Conservation (phyloP, 2,888 invertebrate species). For the Allygus modestus region DNA sequence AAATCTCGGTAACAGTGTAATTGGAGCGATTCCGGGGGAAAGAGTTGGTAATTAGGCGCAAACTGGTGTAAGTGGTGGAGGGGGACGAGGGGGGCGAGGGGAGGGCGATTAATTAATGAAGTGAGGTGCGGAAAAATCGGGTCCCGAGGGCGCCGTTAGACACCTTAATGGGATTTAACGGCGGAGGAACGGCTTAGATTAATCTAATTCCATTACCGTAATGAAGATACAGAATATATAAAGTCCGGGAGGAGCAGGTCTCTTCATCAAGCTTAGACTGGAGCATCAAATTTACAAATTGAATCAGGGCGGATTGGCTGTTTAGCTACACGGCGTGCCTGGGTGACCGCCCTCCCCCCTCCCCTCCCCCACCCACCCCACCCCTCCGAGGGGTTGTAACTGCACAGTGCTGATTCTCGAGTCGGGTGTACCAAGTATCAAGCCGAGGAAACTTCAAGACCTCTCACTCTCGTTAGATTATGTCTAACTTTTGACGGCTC, state of each 20-base stretch:
- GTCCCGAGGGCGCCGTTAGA: slow-evolving; percentile 59
- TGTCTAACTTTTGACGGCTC: background rate
- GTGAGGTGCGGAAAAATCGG: slow-evolving; percentile 63
- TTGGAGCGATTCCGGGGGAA: slow-evolving; percentile 36
- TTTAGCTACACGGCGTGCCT: slow-evolving; percentile 17
- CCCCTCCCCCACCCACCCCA: background rate
- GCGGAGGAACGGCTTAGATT: slow-evolving; percentile 71
- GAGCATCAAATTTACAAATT: slow-evolving; percentile 65
- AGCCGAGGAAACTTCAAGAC: background rate
- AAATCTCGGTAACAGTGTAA: slow-evolving; percentile 35
- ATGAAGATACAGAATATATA: slow-evolving; percentile 77
- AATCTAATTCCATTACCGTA: slow-evolving; percentile 79
- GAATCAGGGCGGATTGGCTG: slow-evolving; percentile 58
- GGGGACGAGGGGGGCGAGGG: slow-evolving; percentile 50
- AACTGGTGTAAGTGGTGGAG: slow-evolving; percentile 37
- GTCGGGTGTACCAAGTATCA: too few species aligned
- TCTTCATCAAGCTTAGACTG: slow-evolving; percentile 57
- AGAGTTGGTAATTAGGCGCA: slow-evolving; percentile 50
- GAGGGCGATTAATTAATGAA: slow-evolving; percentile 64
- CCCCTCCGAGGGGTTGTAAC: too few species aligned
- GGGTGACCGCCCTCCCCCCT: background rate
- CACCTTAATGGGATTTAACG: slow-evolving; percentile 67
- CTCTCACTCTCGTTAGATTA: background rate
- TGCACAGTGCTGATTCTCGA: too few species aligned
- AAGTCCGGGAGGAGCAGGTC: slow-evolving; percentile 60